phyloP scores from a whole-genome alignment of 1,140 invertebrate genomes.

The Drosophila murphyi region DNA sequence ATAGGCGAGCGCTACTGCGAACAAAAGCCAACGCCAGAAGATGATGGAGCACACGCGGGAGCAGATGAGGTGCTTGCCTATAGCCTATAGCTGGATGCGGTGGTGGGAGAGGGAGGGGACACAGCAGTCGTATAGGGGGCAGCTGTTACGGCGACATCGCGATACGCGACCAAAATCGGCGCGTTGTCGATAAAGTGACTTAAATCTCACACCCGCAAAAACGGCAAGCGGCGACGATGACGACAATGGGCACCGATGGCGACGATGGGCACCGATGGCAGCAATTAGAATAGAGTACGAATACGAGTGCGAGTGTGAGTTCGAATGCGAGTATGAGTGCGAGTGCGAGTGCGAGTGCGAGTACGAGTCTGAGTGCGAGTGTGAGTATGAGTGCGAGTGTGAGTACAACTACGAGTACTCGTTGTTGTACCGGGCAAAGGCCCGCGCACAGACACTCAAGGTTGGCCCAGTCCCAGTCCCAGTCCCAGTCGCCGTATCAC shows the following conservation, averaged over 20 bases:
- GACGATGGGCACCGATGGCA: conserved; percentile 39
- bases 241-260: conserved; percentile 38
- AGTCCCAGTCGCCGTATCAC: conserved; percentile 20
- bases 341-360: background rate
- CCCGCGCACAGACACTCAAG: conserved; percentile 55
- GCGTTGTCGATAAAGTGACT: conserved; percentile 78
- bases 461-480: conserved; percentile 56
- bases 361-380: conserved; percentile 1
- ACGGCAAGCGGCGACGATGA: conserved; percentile 58
- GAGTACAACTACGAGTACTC: conserved; percentile 16
- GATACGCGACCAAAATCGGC: conserved; percentile 71
- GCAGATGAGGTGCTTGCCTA: conserved; percentile 22
- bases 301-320: conserved; percentile 12
- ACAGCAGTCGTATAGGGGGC: background rate
- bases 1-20: conserved; percentile 42
- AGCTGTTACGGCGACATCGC: conserved; percentile 47
- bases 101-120: background rate
- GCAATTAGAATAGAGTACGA: conserved; percentile 74
- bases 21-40: conserved; percentile 54
- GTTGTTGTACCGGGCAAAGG: conserved; percentile 34
- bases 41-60: conserved; percentile 44
- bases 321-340: conserved; percentile 1
- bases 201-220: conserved; percentile 81
- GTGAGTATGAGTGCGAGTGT: background rate
- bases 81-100: background rate